Evolutionary conservation across 2,113 vertebrate species (phyloP).

Genomic region (Cyprinodon tularosa): DNA sequence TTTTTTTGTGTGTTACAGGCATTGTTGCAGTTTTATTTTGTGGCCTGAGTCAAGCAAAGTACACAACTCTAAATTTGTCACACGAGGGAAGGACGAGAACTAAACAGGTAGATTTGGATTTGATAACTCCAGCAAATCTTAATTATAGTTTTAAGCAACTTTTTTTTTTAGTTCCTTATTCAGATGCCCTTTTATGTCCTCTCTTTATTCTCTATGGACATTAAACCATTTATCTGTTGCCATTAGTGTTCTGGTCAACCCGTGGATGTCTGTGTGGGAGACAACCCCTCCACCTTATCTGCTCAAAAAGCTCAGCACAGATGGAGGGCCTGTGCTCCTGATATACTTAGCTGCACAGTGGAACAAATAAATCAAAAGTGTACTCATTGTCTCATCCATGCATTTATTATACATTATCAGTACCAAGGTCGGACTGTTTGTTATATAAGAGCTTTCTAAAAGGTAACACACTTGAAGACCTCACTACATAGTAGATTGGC

Average conservation of each 20-base stretch:
- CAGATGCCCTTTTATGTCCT: conserved; percentile 12
- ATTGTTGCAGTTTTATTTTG: conserved; percentile 90
- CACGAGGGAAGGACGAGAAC: conserved; percentile 82
- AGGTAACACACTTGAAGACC: conserved; percentile 23
- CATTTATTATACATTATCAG: conserved; percentile 72
- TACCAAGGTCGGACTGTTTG: conserved; percentile 54
- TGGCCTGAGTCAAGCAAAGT: conserved; percentile 87
- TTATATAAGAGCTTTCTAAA: conserved; percentile 51
- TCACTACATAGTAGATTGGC: conserved; percentile 38
- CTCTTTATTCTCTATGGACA: conserved; percentile 3
- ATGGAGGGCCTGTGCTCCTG: conserved; percentile 25
- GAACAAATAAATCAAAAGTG: conserved; percentile 59
- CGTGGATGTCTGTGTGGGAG: conserved; percentile 50
- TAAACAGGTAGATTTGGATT: conserved; percentile 78
- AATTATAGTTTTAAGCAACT: conserved; percentile 2
- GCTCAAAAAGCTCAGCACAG: conserved; percentile 54
- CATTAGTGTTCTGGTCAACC: conserved; percentile 43
- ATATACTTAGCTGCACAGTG: conserved; percentile 34
- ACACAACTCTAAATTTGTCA: conserved; percentile 87
- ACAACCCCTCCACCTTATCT: conserved; percentile 43
- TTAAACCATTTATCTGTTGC: conserved; percentile 47
- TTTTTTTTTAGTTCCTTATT: not conserved
- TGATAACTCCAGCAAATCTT: not conserved
- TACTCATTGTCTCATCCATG: conserved; percentile 52
- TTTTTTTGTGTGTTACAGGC: conserved; percentile 71